Evolutionary conservation across 2,113 vertebrate genomes (phyloP).

Genomic region (Bettongia penicillata): DNA sequence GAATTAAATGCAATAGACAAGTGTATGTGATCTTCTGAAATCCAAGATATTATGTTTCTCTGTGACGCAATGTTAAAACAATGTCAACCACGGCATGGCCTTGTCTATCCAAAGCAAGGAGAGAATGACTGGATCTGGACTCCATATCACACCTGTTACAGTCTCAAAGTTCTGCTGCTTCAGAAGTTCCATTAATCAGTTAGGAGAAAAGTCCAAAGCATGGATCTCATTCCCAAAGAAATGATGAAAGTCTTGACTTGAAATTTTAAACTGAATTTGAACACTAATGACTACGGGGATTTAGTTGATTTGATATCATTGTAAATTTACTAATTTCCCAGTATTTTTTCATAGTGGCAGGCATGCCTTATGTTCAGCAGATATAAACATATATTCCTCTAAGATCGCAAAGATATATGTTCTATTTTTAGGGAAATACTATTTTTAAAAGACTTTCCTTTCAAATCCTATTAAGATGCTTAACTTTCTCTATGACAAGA

Average conservation of each 20-base stretch:
- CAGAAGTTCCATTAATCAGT: not conserved
- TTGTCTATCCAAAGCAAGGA: slow-evolving; percentile 57
- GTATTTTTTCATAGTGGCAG: not conserved
- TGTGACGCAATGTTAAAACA: slow-evolving; percentile 24
- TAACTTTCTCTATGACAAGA: not conserved
- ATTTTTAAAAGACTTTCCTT: slow-evolving; percentile 22
- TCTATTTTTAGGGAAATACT: slow-evolving; percentile 17
- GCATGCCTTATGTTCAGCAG: not conserved
- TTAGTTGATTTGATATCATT: not conserved
- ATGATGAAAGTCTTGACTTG: not conserved
- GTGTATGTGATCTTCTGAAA: slow-evolving; percentile 13
- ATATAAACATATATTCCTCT: not conserved
- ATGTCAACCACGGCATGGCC: slow-evolving; percentile 24
- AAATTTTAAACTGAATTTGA: not conserved
- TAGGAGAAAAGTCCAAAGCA: not conserved
- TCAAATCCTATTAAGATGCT: not conserved
- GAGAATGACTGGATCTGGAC: not conserved
- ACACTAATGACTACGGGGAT: not conserved
- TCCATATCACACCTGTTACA: not conserved
- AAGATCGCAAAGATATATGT: slow-evolving; percentile 13
- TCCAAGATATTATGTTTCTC: slow-evolving; percentile 40
- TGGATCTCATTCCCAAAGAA: slow-evolving; percentile 1
- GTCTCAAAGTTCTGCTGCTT: not conserved
- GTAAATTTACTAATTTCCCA: not conserved
- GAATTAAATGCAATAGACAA: slow-evolving; percentile 42